Evolutionary conservation across 2,113 vertebrate genomes (phyloP).

Genomic region (Pionites leucogaster): DNA sequence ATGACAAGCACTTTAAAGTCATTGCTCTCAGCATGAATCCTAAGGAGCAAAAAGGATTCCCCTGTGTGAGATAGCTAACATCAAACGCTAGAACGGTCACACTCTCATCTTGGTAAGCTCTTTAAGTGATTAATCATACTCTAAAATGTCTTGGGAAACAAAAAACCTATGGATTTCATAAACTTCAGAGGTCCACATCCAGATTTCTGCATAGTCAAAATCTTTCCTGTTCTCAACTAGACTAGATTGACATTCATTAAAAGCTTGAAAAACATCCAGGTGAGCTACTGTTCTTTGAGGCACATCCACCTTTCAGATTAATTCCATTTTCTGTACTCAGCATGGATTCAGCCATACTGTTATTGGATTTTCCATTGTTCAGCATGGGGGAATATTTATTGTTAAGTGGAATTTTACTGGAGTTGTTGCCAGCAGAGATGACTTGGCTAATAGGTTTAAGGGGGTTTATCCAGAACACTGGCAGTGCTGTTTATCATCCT

Average conservation of each 20-base stretch:
- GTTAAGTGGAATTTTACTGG: conserved; percentile 41
- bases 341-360: conserved; percentile 43
- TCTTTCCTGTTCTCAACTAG: background rate
- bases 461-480: background rate
- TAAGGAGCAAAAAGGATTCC: background rate
- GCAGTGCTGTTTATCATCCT: background rate
- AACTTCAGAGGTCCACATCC: background rate
- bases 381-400: conserved; percentile 43
- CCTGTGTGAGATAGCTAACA: background rate
- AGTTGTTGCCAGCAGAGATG: conserved; percentile 17
- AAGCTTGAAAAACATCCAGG: background rate
- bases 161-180: background rate
- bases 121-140: background rate
- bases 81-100: background rate
- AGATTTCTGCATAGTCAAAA: background rate
- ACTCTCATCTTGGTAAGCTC: background rate
- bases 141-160: background rate
- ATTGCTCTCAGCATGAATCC: background rate
- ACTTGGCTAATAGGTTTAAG: conserved; percentile 11
- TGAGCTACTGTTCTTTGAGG: conserved; percentile 27
- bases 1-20: background rate
- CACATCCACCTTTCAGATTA: conserved; percentile 9
- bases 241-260: background rate
- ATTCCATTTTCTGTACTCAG: conserved; percentile 56
- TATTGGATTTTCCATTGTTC: conserved; percentile 64